phyloP scores from a whole-genome alignment of 2,797 vertebrate species.

The Furcifer pardalis region DNA sequence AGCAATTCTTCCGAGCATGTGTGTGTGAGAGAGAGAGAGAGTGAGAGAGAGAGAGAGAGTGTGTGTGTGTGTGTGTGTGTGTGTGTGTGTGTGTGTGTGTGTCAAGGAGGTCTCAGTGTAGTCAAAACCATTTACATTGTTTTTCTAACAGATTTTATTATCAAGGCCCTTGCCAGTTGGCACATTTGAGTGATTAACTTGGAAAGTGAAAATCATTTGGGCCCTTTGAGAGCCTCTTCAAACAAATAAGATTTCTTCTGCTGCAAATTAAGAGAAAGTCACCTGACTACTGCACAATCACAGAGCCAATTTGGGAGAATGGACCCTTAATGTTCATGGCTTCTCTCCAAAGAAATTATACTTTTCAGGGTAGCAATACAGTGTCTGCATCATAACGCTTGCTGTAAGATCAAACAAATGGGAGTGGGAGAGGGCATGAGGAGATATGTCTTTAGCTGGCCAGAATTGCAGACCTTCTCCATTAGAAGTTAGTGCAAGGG shows the following conservation, averaged over 20 bases:
- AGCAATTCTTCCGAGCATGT: conserved; percentile 31
- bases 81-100: not conserved
- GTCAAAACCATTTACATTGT: conserved; percentile 18
- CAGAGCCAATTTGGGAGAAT: not conserved
- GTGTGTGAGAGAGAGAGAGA: too few relatives aligned
- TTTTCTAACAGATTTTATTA: conserved; percentile 14
- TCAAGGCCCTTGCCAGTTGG: conserved; percentile 23
- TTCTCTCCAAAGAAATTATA: not conserved
- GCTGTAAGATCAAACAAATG: conserved; percentile 54
- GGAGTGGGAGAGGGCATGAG: not conserved
- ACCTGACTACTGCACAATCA: not conserved
- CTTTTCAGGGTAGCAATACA: not conserved
- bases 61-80: not conserved
- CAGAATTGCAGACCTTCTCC: conserved; percentile 14
- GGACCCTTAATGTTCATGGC: not conserved
- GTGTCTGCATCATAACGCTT: conserved; percentile 46
- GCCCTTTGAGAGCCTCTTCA: not conserved
- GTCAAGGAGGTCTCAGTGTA: not conserved
- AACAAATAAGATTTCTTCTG: conserved; percentile 24
- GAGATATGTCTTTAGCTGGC: conserved; percentile 55
- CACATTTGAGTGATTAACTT: conserved; percentile 30
- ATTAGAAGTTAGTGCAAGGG: not conserved
- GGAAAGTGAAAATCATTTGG: conserved; percentile 15
- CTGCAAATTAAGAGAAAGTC: not conserved
- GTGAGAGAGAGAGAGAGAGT: too few relatives aligned